These are phyloP conservation scores for Silurus glanis DNA, from an alignment of 2,113 vertebrate species.

Conservation along the genomic window DNA sequence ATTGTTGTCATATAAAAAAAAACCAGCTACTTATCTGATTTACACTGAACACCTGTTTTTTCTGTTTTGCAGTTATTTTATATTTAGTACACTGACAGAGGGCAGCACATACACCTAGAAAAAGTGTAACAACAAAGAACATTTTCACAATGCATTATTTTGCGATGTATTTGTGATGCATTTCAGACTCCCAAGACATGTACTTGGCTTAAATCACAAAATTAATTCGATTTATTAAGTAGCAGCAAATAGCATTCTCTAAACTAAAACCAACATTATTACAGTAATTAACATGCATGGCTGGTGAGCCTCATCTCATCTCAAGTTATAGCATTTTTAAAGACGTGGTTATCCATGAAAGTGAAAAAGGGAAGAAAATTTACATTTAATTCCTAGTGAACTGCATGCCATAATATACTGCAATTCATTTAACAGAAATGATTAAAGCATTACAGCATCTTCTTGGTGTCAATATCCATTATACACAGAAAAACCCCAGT, in stretches of 20 bases:
- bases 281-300: neutral
- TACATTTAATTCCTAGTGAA: neutral
- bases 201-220: neutral
- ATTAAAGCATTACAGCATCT: neutral
- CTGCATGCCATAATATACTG: neutral
- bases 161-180: neutral
- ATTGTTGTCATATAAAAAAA: neutral
- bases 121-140: neutral
- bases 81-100: neutral
- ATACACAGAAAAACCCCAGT: too few species aligned
- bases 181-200: neutral
- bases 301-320: neutral
- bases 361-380: neutral
- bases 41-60: neutral
- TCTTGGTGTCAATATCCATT: neutral
- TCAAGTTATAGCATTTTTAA: neutral
- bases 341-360: neutral
- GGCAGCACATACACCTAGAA: neutral
- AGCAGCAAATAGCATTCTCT: neutral
- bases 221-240: neutral
- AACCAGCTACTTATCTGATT: neutral
- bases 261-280: slow-evolving; percentile 1
- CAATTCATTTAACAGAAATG: neutral
- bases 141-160: slow-evolving; percentile 3
- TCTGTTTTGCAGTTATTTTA: neutral